phyloP scores from a whole-genome alignment of 2,113 vertebrate species.

The Stomatorhinus ivindoensis region DNA sequence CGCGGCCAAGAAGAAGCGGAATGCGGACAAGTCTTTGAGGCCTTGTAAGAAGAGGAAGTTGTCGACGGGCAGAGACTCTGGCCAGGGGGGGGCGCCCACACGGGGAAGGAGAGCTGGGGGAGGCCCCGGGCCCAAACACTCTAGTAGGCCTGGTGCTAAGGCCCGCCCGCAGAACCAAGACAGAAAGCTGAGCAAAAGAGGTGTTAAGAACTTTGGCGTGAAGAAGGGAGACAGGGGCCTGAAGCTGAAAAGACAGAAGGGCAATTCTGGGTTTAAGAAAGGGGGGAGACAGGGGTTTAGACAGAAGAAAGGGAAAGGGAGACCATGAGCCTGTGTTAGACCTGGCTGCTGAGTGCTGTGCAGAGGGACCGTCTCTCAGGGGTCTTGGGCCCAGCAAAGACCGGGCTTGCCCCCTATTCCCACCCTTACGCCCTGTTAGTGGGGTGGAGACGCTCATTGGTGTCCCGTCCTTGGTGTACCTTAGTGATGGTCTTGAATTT shows the following conservation, averaged over 20 bases:
- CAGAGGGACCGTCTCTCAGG: neutral
- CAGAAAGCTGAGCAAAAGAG: neutral
- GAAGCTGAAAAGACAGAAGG: constrained; percentile 44
- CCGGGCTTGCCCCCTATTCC: neutral
- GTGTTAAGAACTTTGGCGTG: constrained; percentile 38
- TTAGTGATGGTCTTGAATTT: neutral
- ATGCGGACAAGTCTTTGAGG: constrained; percentile 19
- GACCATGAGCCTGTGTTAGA: neutral
- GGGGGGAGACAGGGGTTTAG: constrained; percentile 48
- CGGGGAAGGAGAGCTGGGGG: constrained; percentile 7
- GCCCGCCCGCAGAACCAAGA: constrained; percentile 16
- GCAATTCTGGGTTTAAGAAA: constrained; percentile 42
- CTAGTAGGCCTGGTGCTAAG: neutral
- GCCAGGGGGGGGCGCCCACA: neutral
- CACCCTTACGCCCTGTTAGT: neutral
- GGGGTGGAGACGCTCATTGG: neutral
- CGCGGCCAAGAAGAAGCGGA: constrained; percentile 41
- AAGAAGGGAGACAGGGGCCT: constrained; percentile 38
- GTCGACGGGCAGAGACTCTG: neutral
- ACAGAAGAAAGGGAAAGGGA: constrained; percentile 50
- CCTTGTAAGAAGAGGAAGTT: constrained; percentile 51
- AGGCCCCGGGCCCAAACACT: neutral
- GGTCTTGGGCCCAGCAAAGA: neutral
- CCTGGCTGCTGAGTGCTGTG: neutral
- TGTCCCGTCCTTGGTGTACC: neutral